phyloP scores from a whole-genome alignment of 2,797 vertebrate species.

The Lindbergichthys nudifrons region DNA sequence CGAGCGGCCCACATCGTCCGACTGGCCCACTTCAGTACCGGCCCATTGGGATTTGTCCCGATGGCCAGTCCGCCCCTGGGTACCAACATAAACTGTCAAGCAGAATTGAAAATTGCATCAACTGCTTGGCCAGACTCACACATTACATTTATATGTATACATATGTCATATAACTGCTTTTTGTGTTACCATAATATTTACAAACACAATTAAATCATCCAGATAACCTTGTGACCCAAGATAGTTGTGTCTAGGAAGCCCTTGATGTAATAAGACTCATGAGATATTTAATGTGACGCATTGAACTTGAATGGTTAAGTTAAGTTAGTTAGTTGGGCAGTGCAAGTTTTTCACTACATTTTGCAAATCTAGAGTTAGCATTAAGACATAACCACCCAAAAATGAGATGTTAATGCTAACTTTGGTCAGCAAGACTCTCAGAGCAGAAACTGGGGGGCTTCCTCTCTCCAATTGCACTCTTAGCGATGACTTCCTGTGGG shows the following conservation, averaged over 20 bases:
- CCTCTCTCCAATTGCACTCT: slow-evolving; percentile 66
- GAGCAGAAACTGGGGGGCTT: slow-evolving; percentile 42
- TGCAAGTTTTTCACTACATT: no score
- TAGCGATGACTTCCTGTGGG: slow-evolving; percentile 82
- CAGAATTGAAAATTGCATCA: neutral
- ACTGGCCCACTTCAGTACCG: no score
- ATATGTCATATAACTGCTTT: neutral
- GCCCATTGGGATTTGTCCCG: no score
- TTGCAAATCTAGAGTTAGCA: no score
- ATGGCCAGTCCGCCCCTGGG: no score
- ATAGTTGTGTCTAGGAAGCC: neutral
- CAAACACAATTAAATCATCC: neutral
- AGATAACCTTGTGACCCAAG: neutral
- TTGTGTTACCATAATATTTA: no score
- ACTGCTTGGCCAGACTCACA: neutral
- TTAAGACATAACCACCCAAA: no score
- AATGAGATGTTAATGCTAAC: slow-evolving; percentile 32
- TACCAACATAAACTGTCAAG: neutral
- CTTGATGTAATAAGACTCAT: no score
- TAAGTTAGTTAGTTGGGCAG: no score
- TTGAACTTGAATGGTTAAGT: no score
- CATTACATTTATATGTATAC: neutral
- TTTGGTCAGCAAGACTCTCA: slow-evolving; percentile 29
- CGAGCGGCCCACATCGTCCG: no score
- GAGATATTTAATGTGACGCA: no score